phyloP scores from a whole-genome alignment of 2,888 invertebrate species.

The Stratiomys singularior region DNA sequence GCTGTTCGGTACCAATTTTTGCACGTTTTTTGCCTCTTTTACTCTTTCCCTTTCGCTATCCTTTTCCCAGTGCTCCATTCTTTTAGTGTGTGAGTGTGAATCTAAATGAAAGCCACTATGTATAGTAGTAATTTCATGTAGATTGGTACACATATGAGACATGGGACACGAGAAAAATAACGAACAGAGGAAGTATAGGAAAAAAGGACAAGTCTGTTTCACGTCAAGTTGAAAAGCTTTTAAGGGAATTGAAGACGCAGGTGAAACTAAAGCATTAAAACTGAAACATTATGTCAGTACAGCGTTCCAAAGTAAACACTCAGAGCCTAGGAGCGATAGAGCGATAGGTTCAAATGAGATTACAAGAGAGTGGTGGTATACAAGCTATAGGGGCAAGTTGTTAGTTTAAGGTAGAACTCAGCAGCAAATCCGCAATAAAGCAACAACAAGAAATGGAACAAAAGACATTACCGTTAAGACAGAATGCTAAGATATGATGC shows the following conservation, averaged over 20 bases:
- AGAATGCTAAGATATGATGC: constrained; percentile 18
- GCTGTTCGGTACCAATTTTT: neutral
- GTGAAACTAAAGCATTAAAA: constrained; percentile 49
- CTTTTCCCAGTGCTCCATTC: too few species aligned
- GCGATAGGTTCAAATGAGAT: neutral
- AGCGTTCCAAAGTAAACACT: constrained; percentile 8
- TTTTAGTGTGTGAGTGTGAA: neutral
- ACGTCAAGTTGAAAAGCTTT: constrained; percentile 49
- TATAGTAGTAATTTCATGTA: neutral
- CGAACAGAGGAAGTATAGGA: neutral
- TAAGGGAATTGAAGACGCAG: constrained; percentile 52
- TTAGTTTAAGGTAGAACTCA: neutral
- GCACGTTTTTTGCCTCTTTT: too few species aligned
- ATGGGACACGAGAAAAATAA: neutral
- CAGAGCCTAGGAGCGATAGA: neutral
- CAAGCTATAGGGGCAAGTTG: neutral
- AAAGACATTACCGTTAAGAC: constrained; percentile 27
- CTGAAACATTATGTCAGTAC: constrained; percentile 9
- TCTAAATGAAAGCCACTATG: neutral
- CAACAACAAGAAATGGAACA: constrained; percentile 30
- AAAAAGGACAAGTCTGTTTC: neutral
- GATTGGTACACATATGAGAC: constrained; percentile 11
- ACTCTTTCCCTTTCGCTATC: too few species aligned
- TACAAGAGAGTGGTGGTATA: neutral
- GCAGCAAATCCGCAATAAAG: neutral